These are phyloP conservation scores for Balearica regulorum DNA, from an alignment of 2,797 vertebrate species.

Conservation along the genomic window DNA sequence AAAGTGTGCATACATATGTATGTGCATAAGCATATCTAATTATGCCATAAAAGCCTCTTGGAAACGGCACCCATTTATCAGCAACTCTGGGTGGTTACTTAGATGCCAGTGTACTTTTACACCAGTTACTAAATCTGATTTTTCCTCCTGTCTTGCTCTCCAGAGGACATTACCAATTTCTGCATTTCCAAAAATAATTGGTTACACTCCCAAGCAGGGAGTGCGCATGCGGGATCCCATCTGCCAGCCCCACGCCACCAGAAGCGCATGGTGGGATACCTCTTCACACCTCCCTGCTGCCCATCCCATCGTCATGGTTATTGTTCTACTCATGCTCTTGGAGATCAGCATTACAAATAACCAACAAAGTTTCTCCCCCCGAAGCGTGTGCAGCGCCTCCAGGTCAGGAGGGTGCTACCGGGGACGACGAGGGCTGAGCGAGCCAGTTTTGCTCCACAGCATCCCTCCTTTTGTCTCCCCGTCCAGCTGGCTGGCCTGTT, in stretches of 20 bases:
- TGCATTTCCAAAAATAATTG: neutral
- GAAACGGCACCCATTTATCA: neutral
- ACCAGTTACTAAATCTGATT: conserved; percentile 19
- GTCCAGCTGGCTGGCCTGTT: neutral
- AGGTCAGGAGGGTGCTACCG: neutral
- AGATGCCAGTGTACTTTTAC: neutral
- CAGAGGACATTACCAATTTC: neutral
- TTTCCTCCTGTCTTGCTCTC: neutral
- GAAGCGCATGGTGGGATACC: neutral
- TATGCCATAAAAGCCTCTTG: neutral
- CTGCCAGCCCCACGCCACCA: neutral
- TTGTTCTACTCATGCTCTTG: neutral
- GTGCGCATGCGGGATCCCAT: neutral
- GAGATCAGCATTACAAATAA: neutral
- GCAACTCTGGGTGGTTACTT: neutral
- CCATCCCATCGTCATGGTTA: neutral
- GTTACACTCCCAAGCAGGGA: neutral
- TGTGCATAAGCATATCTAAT: neutral
- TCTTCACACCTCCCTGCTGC: neutral
- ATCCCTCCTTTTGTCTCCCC: neutral
- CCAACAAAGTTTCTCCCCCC: neutral
- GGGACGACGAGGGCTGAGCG: neutral
- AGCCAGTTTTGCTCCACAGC: neutral
- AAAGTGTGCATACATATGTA: neutral
- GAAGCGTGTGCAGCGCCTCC: neutral